Evolutionary conservation across 2,113 vertebrate species (phyloP).

Genomic region (Myiopsitta monachus): DNA sequence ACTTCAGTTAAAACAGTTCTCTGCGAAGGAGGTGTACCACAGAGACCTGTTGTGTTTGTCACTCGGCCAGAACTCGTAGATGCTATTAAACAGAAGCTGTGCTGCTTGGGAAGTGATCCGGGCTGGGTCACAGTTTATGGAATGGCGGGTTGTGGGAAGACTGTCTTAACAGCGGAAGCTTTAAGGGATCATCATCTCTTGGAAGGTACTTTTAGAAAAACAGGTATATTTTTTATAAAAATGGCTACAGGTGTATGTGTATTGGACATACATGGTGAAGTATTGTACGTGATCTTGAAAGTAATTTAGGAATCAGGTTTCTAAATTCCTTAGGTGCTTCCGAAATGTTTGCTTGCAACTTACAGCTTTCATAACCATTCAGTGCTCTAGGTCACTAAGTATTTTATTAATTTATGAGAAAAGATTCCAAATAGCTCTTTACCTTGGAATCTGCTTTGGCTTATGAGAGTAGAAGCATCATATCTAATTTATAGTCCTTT

Average conservation of each 20-base stretch:
- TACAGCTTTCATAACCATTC: neutral
- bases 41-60: conserved; percentile 93
- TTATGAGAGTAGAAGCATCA: neutral
- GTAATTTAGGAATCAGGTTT: neutral
- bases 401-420: neutral
- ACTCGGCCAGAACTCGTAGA: conserved; percentile 81
- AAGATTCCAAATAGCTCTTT: neutral
- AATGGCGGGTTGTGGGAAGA: conserved; percentile 98
- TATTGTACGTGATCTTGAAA: neutral
- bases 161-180: conserved; percentile 92
- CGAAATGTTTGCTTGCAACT: neutral
- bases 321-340: neutral
- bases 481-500: neutral
- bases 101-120: conserved; percentile 72
- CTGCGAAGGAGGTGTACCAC: conserved; percentile 93
- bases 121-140: conserved; percentile 94
- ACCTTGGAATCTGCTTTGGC: neutral
- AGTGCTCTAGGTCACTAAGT: neutral
- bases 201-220: conserved; percentile 74
- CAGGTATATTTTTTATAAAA: neutral
- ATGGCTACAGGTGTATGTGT: rapidly evolving
- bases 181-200: conserved; percentile 84
- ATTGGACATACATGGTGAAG: neutral
- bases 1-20: conserved; percentile 84
- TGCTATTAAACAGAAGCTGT: conserved; percentile 82